A percentile compares a stretch with the other conserved stretches of the same genome.
Evolutionary conservation across 2,113 vertebrate genomes (phyloP).

Genomic region (Oceanodroma tethys): DNA sequence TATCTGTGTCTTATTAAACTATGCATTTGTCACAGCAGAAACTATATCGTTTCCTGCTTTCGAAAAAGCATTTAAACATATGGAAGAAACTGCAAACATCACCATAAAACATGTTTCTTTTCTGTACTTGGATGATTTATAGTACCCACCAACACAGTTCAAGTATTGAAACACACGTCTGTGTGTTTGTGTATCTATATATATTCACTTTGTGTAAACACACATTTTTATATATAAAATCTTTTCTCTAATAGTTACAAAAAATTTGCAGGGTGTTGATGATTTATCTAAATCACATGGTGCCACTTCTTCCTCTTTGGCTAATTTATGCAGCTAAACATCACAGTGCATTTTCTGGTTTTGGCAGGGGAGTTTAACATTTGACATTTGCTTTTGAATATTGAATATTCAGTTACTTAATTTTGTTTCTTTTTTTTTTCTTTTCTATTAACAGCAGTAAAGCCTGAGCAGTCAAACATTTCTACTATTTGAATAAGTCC

Average conservation of each 20-base stretch:
- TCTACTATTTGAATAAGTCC: not conserved
- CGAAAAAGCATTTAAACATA: not conserved
- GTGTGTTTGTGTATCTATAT: not conserved
- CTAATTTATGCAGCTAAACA: not conserved
- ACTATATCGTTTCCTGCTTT: not conserved
- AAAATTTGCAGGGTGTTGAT: not conserved
- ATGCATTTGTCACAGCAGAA: not conserved
- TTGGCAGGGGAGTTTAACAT: not conserved
- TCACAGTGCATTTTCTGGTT: not conserved
- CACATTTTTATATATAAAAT: not conserved
- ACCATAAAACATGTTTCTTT: not conserved
- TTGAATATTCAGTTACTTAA: not conserved
- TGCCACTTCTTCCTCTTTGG: not conserved
- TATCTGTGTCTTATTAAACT: conserved; percentile 12
- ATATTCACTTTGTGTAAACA: not conserved
- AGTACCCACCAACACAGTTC: not conserved
- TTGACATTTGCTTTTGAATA: not conserved
- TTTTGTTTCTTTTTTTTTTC: not conserved
- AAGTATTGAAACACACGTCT: not conserved
- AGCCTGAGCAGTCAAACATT: not conserved
- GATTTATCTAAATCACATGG: not conserved
- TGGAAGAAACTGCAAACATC: not conserved
- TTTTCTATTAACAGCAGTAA: not conserved
- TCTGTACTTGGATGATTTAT: not conserved
- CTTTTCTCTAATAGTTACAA: not conserved